Percentiles rank a stretch among this genome's conserved stretches.
phyloP scores from a whole-genome alignment of 2,797 vertebrate genomes.

The Sebastes vulpes region DNA sequence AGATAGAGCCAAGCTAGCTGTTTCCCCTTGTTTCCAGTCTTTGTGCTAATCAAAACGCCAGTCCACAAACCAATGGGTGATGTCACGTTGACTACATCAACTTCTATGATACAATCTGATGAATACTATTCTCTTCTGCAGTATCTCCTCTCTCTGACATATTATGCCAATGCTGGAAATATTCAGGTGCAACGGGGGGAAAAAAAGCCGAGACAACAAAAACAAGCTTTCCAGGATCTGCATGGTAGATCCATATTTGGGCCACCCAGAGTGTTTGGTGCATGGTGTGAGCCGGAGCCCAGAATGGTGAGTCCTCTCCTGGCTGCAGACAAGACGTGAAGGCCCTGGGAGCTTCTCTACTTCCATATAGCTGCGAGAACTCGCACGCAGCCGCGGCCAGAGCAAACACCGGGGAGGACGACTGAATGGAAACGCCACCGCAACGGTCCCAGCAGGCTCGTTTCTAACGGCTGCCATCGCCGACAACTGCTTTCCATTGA shows the following conservation, averaged over 20 bases:
- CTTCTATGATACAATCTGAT: conserved; percentile 3
- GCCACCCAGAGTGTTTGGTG: conserved; percentile 51
- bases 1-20: too few species aligned
- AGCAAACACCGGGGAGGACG: conserved; percentile 66
- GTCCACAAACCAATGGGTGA: too few species aligned
- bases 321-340: conserved; percentile 17
- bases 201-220: conserved; percentile 26
- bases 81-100: too few species aligned
- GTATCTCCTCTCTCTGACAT: neutral
- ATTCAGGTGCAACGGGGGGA: neutral
- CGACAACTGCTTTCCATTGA: conserved; percentile 39
- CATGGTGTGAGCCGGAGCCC: neutral
- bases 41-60: too few species aligned
- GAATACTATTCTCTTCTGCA: conserved; percentile 1
- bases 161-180: neutral
- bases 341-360: conserved; percentile 49
- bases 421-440: conserved; percentile 57
- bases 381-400: conserved; percentile 46
- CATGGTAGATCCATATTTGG: conserved; percentile 28
- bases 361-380: conserved; percentile 46
- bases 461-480: conserved; percentile 29
- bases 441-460: conserved; percentile 42
- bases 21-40: too few species aligned
- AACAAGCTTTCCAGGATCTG: conserved; percentile 15
- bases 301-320: conserved; percentile 27